These are phyloP conservation scores for Uloborus diversus DNA, from an alignment of 1,140 invertebrate genomes.

Conservation along the genomic window DNA sequence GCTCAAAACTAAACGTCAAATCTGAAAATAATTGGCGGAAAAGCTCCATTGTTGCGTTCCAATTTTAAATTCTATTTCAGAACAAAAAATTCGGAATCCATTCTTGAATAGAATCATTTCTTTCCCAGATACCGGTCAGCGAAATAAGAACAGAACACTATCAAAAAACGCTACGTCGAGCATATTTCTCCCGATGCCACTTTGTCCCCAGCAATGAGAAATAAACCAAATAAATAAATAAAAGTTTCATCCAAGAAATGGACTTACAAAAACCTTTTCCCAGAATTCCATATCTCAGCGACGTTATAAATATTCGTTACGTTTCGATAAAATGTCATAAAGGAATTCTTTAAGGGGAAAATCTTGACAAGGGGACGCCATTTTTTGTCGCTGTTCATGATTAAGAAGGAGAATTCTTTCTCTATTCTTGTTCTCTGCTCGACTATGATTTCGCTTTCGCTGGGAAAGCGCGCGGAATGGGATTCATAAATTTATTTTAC, in stretches of 20 bases:
- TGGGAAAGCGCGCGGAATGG: too few species aligned
- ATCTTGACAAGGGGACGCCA: constrained; percentile 33
- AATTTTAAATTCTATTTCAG: too few species aligned
- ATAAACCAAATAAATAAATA: constrained; percentile 8
- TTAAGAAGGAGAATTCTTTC: constrained; percentile 37
- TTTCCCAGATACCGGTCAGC: background rate
- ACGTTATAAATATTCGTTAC: constrained; percentile 49
- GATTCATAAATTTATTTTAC: too few species aligned
- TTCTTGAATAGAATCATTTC: too few species aligned
- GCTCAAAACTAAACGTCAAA: too few species aligned
- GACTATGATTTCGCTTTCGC: too few species aligned
- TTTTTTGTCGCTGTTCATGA: constrained; percentile 33
- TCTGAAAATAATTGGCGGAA: too few species aligned
- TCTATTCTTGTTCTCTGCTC: too few species aligned
- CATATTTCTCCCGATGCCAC: background rate
- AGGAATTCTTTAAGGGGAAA: constrained; percentile 42
- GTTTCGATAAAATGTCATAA: constrained; percentile 51
- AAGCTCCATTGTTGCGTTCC: too few species aligned
- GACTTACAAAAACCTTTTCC: constrained; percentile 11
- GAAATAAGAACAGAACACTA: background rate
- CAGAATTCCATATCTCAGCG: constrained; percentile 39
- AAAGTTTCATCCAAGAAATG: constrained; percentile 37
- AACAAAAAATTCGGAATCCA: too few species aligned
- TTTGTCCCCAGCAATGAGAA: constrained; percentile 1
- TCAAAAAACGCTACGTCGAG: constrained; percentile 1